Evolutionary conservation across 2,797 vertebrate genomes (phyloP).

Genomic region (Gymnocypris eckloni): DNA sequence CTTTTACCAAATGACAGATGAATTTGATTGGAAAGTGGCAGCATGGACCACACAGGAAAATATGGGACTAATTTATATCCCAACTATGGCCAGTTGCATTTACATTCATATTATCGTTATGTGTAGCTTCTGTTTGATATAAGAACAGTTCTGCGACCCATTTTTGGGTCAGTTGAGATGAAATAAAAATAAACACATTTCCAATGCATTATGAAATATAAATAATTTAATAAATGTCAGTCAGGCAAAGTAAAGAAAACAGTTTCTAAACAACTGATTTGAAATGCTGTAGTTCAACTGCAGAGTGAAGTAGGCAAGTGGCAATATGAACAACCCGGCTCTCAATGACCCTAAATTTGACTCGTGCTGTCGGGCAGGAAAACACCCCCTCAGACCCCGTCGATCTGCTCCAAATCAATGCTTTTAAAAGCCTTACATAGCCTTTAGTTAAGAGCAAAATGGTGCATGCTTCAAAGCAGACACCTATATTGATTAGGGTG

Average conservation of each 20-base stretch:
- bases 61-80: background rate
- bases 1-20: background rate
- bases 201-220: background rate
- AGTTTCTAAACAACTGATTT: background rate
- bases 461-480: conserved; percentile 52
- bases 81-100: background rate
- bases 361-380: conserved; percentile 41
- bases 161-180: background rate
- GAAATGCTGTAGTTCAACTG: conserved; percentile 29
- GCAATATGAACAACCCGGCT: conserved; percentile 44
- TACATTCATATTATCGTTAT: background rate
- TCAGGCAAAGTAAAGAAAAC: background rate
- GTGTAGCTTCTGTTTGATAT: background rate
- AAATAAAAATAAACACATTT: background rate
- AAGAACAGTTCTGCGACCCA: background rate
- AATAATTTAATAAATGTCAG: background rate
- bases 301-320: conserved; percentile 13
- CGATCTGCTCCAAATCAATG: conserved; percentile 56
- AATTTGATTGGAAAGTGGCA: background rate
- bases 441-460: conserved; percentile 60
- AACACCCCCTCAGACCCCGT: conserved; percentile 55
- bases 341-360: conserved; percentile 28
- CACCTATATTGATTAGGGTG: conserved; percentile 54
- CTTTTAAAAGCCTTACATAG: conserved; percentile 62
- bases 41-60: background rate